Evolutionary conservation across 2,888 invertebrate genomes (phyloP), one percentile per base, ranked within the genome.

Genomic region (Drosophila affinis): DNA sequence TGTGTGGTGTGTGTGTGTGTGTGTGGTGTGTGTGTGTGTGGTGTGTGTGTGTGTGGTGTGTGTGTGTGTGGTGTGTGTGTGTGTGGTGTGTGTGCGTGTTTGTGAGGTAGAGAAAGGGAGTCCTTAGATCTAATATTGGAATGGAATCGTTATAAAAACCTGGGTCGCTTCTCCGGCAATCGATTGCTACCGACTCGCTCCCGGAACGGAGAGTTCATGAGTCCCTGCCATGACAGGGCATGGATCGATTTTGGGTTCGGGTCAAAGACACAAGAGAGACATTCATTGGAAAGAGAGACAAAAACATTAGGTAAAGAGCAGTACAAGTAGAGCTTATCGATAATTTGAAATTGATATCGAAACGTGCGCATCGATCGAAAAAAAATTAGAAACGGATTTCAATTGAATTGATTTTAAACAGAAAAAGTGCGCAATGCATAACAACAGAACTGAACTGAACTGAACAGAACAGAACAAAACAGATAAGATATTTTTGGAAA

Each of bases 101-200:
- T 57, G 64, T 5, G 34, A 45, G 46, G 14, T 47, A 18, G 29
- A 34, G 61, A 53, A 27, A 52, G 18, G 29, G 29, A 29, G 49
- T 48, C 62, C 48, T 62, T 57, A 61, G 47, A 54, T 48, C 53
- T 64, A 65, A 53, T 59, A 39, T 77, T 78, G 76, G 80, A 81
- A 65, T 78, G 76, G 80, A 81, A 65, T 78, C 87, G 81, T 78
- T 81, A 89, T 91, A 91, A 91, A 89, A 94, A 96, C 96, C 97
- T 96, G 93, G 97, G 96, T 91, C 97, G 94, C 89, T 95, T 94
- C 92, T 97, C 97, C 79, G 96, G 95, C 89, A 97, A 93, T 72
- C 97, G 95, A 91, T 97, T 97, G 93, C 97, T 97, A 91, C 97
- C 97, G 79, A 97, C 94, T 76, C 97, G 95, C 93, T 97, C 98